Evolutionary conservation across 2,797 vertebrate species (phyloP), one percentile per base, ranked within the genome.

Genomic region (Brachyalestes nurse): DNA sequence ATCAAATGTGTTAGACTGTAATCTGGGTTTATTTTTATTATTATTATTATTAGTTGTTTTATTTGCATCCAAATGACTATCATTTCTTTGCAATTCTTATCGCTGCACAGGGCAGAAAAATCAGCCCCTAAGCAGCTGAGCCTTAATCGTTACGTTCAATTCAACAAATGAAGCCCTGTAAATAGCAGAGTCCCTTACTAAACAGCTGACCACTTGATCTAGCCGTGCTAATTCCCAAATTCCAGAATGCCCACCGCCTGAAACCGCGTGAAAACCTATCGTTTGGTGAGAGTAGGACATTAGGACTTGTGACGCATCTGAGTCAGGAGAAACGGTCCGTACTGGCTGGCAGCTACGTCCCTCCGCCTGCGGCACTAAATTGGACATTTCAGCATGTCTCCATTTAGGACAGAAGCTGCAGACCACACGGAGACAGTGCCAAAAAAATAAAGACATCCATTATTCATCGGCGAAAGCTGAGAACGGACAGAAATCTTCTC

Each of bases 81-180:
- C 94, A 93, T 92, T 92, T 92, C 86, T 76, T 89, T 88, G 90
- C 86, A 92, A 91, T 87, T 93, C 90, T 89, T 91, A 88, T 91
- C 87, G 89, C 91, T 94, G 93, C 91, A 89, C 80, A 85, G 58
- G 75, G 79, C 82, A 82, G 62, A 76, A 47, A 76, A 67, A 84
- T 81, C 76, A 77, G 77, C 77, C 88, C 88, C 82, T 88, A 83
- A 89, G 92, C 93, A 93, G 92, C 91, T 88, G 89, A 92, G 93
- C 94, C 93, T 95, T 95, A 95, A 95, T 90, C 90, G 91, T 79
- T 90, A 92, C 89, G 90, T 91, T 88, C 88, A 92, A 89, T 89
- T 90, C 90, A 91, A 89, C 91, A 87, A 93, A 84, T 86, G 91
- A 89, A 92, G 90, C 90, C 86, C 91, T 98, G 96, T 98, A 97